Evolutionary conservation across 2,113 vertebrate species (phyloP).

Genomic region (Gambusia affinis): DNA sequence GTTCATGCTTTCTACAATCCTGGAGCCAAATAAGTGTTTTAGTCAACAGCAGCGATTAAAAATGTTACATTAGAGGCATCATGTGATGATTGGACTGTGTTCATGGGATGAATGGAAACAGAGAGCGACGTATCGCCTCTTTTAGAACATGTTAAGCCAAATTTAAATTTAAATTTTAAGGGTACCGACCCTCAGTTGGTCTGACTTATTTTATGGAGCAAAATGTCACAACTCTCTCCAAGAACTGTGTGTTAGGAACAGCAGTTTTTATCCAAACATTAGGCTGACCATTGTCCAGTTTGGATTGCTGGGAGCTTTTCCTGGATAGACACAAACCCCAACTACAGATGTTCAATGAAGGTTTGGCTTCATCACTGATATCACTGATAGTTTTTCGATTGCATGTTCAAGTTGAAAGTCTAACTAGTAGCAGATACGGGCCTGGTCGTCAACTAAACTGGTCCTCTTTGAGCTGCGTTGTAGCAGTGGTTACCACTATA

Average conservation of each 20-base stretch:
- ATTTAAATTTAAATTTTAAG: too few relatives aligned
- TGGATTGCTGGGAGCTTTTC: neutral
- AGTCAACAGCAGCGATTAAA: neutral
- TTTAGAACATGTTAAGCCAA: too few relatives aligned
- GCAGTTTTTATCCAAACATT: neutral
- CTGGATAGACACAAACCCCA: neutral
- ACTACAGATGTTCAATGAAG: neutral
- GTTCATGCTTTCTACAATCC: slow-evolving; percentile 3
- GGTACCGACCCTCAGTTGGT: too few relatives aligned
- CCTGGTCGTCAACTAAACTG: neutral
- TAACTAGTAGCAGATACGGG: neutral
- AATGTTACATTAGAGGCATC: neutral
- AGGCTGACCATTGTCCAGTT: neutral
- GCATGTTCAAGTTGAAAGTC: neutral
- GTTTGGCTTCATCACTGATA: neutral
- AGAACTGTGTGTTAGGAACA: too few relatives aligned
- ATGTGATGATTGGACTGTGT: too few relatives aligned
- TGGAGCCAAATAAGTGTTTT: neutral
- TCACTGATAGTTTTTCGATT: neutral
- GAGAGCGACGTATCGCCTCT: too few relatives aligned
- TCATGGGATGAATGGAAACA: too few relatives aligned
- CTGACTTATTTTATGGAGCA: too few relatives aligned
- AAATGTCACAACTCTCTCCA: too few relatives aligned
- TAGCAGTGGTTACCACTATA: too few relatives aligned
- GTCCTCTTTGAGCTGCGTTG: too few relatives aligned